Percentiles rank a stretch among this genome's conserved stretches.
phyloP scores from a whole-genome alignment of 1,140 invertebrate species.

The Antheraea pernyi region DNA sequence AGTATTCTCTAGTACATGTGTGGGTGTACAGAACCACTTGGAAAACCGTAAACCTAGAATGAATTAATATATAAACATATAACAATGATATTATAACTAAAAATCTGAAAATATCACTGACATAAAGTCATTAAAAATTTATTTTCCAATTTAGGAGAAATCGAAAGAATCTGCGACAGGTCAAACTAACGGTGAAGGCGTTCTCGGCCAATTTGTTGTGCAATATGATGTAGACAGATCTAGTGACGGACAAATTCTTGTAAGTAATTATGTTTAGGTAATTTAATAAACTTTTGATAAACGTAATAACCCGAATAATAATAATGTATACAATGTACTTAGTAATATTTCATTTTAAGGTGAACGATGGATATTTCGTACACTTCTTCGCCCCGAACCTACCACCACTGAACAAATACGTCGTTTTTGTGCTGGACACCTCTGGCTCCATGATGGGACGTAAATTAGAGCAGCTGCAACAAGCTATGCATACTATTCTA shows the following conservation, averaged over 20 bases:
- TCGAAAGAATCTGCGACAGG: constrained; percentile 37
- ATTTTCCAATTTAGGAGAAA: constrained; percentile 36
- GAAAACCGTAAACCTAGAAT: no score
- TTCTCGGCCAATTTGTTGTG: constrained; percentile 82
- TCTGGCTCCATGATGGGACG: constrained; percentile 87
- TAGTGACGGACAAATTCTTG: constrained; percentile 80
- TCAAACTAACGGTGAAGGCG: constrained; percentile 75
- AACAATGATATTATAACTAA: no score
- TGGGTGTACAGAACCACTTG: no score
- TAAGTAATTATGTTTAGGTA: constrained; percentile 53
- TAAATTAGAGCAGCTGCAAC: no score
- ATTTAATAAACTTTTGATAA: no score
- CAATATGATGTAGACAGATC: constrained; percentile 82
- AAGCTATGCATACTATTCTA: no score
- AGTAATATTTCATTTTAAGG: constrained; percentile 66
- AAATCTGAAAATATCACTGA: no score
- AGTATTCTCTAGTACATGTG: no score
- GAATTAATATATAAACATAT: no score
- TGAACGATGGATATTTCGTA: constrained; percentile 88
- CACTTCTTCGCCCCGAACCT: constrained; percentile 86
- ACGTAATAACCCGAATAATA: no score
- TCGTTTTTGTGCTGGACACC: constrained; percentile 86
- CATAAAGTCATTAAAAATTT: no score
- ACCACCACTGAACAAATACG: constrained; percentile 83
- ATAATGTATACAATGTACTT: background rate